Conservation (phyloP, 2,113 vertebrate species). For the Talpa occidentalis region DNA sequence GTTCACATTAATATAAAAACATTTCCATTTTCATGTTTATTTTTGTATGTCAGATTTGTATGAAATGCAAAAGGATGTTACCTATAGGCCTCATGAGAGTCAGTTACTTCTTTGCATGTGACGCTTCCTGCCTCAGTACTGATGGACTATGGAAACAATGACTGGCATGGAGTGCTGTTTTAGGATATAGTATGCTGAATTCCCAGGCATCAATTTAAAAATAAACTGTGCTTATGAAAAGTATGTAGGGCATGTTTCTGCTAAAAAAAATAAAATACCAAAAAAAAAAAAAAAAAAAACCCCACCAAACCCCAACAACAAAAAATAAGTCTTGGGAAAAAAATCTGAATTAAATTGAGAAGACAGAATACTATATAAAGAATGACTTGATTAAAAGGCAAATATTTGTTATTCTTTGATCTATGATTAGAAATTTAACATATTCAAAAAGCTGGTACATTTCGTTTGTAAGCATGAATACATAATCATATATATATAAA, state of each 20-base stretch:
- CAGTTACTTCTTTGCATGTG: conserved; percentile 64
- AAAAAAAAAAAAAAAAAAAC: not conserved
- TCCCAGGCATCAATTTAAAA: conserved; percentile 81
- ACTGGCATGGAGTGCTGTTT: conserved; percentile 70
- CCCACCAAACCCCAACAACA: too few relatives aligned
- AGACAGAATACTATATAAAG: not conserved
- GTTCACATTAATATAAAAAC: not conserved
- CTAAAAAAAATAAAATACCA: too few relatives aligned
- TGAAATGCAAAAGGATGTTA: not conserved
- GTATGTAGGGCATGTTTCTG: conserved; percentile 78
- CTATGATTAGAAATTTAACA: not conserved
- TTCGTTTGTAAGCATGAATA: conserved; percentile 28
- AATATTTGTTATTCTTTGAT: not conserved
- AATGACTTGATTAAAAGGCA: not conserved
- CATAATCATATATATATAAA: not conserved
- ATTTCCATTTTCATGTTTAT: not conserved
- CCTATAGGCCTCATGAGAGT: conserved; percentile 45
- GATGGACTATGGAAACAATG: conserved; percentile 80
- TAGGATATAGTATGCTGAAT: conserved; percentile 73
- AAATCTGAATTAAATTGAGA: conserved; percentile 24
- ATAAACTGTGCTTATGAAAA: conserved; percentile 79
- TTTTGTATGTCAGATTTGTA: not conserved
- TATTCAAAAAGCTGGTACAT: not conserved
- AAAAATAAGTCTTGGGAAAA: conserved; percentile 49
- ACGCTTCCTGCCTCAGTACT: conserved; percentile 64